Percentiles rank a stretch among this genome's conserved stretches.
These are phyloP conservation scores for Herpetotheres cachinnans DNA, from an alignment of 2,113 vertebrate species.

Conservation along the genomic window DNA sequence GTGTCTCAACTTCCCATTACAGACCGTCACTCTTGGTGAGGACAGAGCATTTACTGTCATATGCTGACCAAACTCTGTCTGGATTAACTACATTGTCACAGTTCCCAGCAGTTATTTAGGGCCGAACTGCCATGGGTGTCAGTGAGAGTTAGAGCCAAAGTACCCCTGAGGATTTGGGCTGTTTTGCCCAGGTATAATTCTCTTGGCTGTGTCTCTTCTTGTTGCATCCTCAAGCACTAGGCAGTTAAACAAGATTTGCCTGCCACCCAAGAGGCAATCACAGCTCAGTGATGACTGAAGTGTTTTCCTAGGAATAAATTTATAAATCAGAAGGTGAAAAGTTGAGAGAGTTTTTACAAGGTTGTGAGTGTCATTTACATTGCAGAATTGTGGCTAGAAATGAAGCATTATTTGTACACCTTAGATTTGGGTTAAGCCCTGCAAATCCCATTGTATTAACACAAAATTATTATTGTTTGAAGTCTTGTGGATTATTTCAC, in stretches of 20 bases:
- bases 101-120: background rate
- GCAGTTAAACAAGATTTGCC: background rate
- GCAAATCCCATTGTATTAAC: background rate
- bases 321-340: background rate
- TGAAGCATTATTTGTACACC: background rate
- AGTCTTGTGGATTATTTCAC: background rate
- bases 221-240: background rate
- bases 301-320: conserved; percentile 8
- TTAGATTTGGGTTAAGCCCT: background rate
- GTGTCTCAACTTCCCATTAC: background rate
- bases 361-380: background rate
- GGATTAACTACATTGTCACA: background rate
- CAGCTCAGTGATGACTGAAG: background rate
- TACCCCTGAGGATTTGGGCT: background rate
- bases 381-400: background rate
- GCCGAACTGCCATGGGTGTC: background rate
- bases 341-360: background rate
- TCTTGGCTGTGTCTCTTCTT: background rate
- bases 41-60: background rate
- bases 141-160: background rate
- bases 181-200: background rate
- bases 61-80: background rate
- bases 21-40: background rate
- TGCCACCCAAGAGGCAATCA: conserved; percentile 18
- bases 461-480: background rate